These are phyloP conservation scores for Aphelinus atriplicis DNA, from an alignment of 1,140 invertebrate genomes.

Conservation along the genomic window DNA sequence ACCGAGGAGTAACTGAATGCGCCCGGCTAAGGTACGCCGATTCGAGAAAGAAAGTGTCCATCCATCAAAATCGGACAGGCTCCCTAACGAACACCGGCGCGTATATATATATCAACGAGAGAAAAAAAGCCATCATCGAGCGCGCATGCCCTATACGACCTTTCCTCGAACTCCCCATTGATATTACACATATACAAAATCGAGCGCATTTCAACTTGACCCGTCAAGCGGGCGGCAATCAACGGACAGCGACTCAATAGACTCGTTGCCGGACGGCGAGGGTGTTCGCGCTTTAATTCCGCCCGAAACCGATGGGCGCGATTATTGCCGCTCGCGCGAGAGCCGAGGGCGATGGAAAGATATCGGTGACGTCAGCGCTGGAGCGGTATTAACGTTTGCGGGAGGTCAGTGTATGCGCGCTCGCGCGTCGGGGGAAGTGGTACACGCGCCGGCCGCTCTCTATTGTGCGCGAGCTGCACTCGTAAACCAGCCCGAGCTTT, in stretches of 20 bases:
- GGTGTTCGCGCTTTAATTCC: background rate
- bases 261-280: too few relatives aligned
- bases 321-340: background rate
- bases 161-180: too few relatives aligned
- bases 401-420: background rate
- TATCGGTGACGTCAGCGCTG: constrained; percentile 1
- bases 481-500: constrained; percentile 1
- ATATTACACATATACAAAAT: background rate
- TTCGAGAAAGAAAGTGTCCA: too few relatives aligned
- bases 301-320: background rate
- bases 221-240: too few relatives aligned
- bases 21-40: too few relatives aligned
- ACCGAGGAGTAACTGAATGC: too few relatives aligned
- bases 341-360: constrained; percentile 9
- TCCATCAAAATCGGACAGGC: too few relatives aligned
- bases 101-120: too few relatives aligned
- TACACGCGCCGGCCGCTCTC: background rate
- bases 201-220: constrained; percentile 3
- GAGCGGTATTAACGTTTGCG: constrained; percentile 9
- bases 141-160: too few relatives aligned
- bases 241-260: too few relatives aligned
- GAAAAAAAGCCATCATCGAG: too few relatives aligned
- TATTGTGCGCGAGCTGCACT: constrained; percentile 26
- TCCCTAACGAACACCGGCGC: too few relatives aligned
- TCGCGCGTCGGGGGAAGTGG: background rate